Evolutionary conservation across 2,113 vertebrate genomes (phyloP).

Genomic region (Hemicordylus capensis): DNA sequence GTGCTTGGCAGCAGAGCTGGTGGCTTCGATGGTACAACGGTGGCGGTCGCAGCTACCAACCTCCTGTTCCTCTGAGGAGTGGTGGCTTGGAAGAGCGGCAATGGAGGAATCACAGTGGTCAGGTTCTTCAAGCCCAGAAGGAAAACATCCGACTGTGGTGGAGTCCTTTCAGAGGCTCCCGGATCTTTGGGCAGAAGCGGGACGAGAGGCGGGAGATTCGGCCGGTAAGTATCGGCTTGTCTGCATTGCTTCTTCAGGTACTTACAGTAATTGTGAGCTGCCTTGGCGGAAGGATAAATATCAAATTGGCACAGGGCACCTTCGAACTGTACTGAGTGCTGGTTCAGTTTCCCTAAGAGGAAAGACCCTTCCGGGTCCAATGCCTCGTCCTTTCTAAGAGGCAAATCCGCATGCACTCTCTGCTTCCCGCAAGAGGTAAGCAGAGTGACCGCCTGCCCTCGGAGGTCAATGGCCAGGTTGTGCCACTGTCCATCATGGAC

Average conservation of each 20-base stretch:
- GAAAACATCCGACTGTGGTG: neutral
- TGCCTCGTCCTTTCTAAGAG: constrained; percentile 79
- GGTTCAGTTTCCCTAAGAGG: constrained; percentile 91
- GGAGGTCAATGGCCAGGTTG: constrained; percentile 87
- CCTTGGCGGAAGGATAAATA: constrained; percentile 92
- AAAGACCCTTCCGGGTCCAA: constrained; percentile 91
- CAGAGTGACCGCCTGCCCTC: constrained; percentile 82
- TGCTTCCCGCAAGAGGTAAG: constrained; percentile 89
- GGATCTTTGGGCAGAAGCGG: constrained; percentile 77
- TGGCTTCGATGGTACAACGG: neutral
- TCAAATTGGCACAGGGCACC: constrained; percentile 97
- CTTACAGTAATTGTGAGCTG: constrained; percentile 96
- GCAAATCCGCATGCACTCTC: constrained; percentile 82
- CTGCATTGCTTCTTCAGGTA: constrained; percentile 95
- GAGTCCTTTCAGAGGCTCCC: constrained; percentile 57
- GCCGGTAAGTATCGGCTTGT: constrained; percentile 86
- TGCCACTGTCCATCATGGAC: constrained; percentile 95
- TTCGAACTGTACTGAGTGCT: constrained; percentile 89
- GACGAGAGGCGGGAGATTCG: constrained; percentile 79
- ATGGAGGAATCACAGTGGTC: constrained; percentile 62
- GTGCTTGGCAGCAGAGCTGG: neutral
- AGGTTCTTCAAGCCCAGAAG: constrained; percentile 71
- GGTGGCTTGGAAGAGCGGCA: constrained; percentile 40
- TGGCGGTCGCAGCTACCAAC: neutral
- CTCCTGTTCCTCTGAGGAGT: constrained; percentile 31